Evolutionary conservation across 1,140 invertebrate genomes (phyloP), one percentile per base, ranked within the genome.

Genomic region (Araneus ventricosus): DNA sequence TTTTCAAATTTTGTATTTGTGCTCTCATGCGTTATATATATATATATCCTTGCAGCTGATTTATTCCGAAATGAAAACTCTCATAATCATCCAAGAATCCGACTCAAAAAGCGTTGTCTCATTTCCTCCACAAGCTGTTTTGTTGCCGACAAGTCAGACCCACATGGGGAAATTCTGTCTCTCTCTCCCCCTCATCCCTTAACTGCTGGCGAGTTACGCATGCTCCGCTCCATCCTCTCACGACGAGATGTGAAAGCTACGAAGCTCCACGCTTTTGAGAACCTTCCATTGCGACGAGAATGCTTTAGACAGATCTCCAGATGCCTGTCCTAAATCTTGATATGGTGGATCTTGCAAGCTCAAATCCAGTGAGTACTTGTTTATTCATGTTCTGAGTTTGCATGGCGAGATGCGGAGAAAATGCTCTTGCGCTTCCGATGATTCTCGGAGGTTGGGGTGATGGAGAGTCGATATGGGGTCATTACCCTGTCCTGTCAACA

Each of bases 401-500:
- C 45, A 52, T 17, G 17, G 3, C 45, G 24, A 4, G 27, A 39
- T n/a, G 52, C 30, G 3, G 79, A 41, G n/a, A 30, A 27, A 34
- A 6, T 92, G 82, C 80, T 92, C 90, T 86, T 86, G 39, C 7
- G 90, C 90, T 75, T 92, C 90, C 59, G 27, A 22, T 63, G 45
- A 86, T 67, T 39, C 67, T 92, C 27, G 41, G 39, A 57, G 90
- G 90, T 45, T 63, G 80, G 22, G 52, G 45, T 30, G 88, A 90
- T 90, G 88, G 88, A 75, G 88, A 79, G 37, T 79, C 39, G 34
- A 89, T 34, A 17, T 30, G 90, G 63, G 90, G 90, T 92, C 90
- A 92, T 92, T 92, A 92, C 80, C 90, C 90, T 63, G 61, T n/a
- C 34, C 61, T 92, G 82, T 92, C 90, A 92, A 92, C 90, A 92